Evolutionary conservation across 92 coral and sea anemone genomes (phyloP).

Genomic region (Umimayanthus kanabou): DNA sequence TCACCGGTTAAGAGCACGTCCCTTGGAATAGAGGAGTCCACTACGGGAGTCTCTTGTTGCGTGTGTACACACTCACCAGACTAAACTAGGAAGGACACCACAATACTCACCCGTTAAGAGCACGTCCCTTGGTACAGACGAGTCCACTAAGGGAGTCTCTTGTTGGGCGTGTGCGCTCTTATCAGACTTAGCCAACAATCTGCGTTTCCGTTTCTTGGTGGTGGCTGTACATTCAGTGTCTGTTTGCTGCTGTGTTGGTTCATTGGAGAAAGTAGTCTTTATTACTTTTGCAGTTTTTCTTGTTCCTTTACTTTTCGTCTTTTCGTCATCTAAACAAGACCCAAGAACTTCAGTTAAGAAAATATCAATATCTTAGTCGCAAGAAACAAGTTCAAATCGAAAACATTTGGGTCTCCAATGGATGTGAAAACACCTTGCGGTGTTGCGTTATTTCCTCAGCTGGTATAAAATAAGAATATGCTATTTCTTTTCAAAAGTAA

Average conservation of each 20-base stretch:
- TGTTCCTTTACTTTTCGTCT: neutral
- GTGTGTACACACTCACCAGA: no score
- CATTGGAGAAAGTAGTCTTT: neutral
- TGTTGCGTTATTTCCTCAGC: no score
- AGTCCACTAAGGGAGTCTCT: slow-evolving; percentile 18
- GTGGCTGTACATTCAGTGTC: neutral
- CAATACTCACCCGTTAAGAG: slow-evolving; percentile 52
- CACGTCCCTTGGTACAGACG: slow-evolving; percentile 46
- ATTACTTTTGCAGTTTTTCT: neutral
- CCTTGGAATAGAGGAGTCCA: slow-evolving; percentile 24
- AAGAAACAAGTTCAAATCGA: no score
- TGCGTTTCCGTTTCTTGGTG: neutral
- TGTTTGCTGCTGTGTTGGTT: neutral
- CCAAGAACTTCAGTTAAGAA: neutral
- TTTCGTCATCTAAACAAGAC: neutral
- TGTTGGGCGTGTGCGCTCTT: neutral
- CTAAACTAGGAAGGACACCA: neutral
- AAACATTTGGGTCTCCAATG: no score
- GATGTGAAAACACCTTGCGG: no score
- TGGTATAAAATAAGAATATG: no score
- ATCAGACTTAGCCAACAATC: neutral
- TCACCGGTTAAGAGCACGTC: slow-evolving; percentile 59
- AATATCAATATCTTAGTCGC: no score
- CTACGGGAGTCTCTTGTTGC: slow-evolving; percentile 14
- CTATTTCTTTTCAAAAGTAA: no score